phyloP scores from a whole-genome alignment of 2,113 vertebrate genomes.

The Entomyzon cyanotis region DNA sequence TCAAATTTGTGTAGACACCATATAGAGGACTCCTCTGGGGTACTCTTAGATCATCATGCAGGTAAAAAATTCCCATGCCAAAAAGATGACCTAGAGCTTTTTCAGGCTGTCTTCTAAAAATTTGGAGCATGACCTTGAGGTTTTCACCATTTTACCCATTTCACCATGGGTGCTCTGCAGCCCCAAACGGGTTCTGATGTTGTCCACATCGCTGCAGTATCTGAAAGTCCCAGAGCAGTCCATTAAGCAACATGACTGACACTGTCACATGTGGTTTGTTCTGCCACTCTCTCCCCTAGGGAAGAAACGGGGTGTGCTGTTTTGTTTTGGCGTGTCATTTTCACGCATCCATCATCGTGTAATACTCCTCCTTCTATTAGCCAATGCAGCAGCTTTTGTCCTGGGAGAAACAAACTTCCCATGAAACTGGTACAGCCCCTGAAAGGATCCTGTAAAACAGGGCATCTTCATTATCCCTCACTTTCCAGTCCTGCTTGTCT shows the following conservation, averaged over 20 bases:
- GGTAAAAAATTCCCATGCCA: not conserved
- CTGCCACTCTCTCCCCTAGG: not conserved
- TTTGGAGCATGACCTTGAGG: not conserved
- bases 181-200: not conserved
- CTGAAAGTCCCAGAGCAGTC: not conserved
- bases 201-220: not conserved
- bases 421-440: not conserved
- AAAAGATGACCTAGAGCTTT: not conserved
- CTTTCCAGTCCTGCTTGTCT: not conserved
- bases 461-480: not conserved
- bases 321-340: slow-evolving; percentile 25
- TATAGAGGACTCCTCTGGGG: not conserved
- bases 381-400: not conserved
- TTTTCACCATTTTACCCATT: not conserved
- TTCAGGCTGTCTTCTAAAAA: not conserved
- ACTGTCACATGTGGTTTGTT: not conserved
- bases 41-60: not conserved
- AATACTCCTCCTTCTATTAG: slow-evolving; percentile 10
- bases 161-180: not conserved
- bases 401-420: slow-evolving; percentile 10
- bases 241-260: slow-evolving; percentile 21
- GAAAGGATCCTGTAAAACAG: not conserved
- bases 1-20: not conserved
- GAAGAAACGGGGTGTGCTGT: not conserved
- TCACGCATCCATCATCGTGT: slow-evolving; percentile 10